phyloP scores from a whole-genome alignment of 1,140 invertebrate genomes.

The Pemphigus obesinymphae region DNA sequence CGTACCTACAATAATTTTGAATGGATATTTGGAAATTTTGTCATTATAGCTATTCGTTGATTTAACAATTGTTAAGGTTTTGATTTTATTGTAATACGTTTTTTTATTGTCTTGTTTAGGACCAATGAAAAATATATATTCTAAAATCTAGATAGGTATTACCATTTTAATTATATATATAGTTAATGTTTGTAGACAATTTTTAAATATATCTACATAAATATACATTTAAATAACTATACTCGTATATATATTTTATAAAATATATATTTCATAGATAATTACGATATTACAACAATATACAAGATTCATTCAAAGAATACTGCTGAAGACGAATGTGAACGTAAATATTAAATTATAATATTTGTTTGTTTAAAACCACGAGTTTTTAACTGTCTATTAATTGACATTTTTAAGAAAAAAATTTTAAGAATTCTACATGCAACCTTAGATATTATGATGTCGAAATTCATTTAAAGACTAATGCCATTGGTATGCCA shows the following conservation, averaged over 20 bases:
- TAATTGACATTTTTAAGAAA: not conserved
- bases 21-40: too few species aligned
- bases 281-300: not conserved
- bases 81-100: too few species aligned
- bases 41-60: too few species aligned
- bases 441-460: not conserved
- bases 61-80: too few species aligned
- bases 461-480: not conserved
- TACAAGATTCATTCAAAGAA: not conserved
- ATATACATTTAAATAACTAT: too few species aligned
- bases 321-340: not conserved
- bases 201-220: too few species aligned
- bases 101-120: too few species aligned
- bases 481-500: conserved; percentile 15
- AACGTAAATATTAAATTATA: not conserved
- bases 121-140: too few species aligned
- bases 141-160: too few species aligned
- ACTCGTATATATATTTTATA: not conserved
- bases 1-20: too few species aligned
- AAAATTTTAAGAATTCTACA: not conserved
- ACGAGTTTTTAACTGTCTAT: not conserved
- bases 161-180: too few species aligned
- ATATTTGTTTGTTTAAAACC: not conserved
- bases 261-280: not conserved
- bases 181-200: too few species aligned